A percentile compares a stretch with the other conserved stretches of the same genome.
These are phyloP conservation scores for Dromaius novaehollandiae DNA, from an alignment of 2,113 vertebrate species.

Conservation along the genomic window DNA sequence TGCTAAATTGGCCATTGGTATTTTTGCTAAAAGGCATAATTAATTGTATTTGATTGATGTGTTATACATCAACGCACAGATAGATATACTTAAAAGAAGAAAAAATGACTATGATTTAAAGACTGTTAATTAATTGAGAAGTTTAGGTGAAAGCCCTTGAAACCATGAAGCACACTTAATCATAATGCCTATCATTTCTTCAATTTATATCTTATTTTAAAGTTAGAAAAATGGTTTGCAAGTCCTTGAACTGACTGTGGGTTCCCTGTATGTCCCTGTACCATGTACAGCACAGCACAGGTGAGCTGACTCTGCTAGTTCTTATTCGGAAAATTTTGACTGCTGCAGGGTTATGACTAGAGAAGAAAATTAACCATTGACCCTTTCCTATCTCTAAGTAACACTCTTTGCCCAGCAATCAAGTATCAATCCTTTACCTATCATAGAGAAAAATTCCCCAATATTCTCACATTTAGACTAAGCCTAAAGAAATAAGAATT, in stretches of 20 bases:
- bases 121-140: not conserved
- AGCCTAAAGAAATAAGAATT: not conserved
- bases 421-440: not conserved
- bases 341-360: not conserved
- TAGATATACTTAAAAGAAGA: not conserved
- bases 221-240: not conserved
- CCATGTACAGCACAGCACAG: not conserved
- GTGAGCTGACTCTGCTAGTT: not conserved
- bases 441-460: not conserved
- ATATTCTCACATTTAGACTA: not conserved
- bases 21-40: not conserved
- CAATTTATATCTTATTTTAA: not conserved
- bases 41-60: not conserved
- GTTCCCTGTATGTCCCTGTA: not conserved
- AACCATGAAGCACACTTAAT: not conserved
- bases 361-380: not conserved
- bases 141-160: not conserved
- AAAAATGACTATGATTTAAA: not conserved
- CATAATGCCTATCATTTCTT: not conserved
- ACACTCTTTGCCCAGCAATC: not conserved
- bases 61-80: not conserved
- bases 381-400: not conserved
- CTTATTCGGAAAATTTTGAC: not conserved
- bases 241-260: not conserved
- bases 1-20: not conserved